These are phyloP conservation scores for Meteorus sp. DNA, from an alignment of 1,140 invertebrate species.

Conservation along the genomic window DNA sequence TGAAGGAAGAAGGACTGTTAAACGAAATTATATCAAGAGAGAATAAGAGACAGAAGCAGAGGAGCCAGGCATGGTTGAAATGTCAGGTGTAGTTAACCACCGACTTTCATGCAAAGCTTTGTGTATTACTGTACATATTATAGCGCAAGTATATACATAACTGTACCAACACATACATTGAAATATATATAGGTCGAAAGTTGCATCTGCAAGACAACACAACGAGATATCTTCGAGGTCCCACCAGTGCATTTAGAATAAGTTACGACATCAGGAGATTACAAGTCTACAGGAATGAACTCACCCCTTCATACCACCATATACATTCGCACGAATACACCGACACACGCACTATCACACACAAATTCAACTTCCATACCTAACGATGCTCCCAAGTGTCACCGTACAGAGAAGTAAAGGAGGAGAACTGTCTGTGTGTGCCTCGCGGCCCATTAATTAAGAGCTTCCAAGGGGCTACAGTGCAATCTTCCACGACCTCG, in stretches of 20 bases:
- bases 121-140: neutral
- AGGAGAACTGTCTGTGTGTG: slow-evolving; percentile 6
- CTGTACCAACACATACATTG: neutral
- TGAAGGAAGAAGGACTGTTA: too few species aligned
- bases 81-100: slow-evolving; percentile 31
- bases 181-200: slow-evolving; percentile 22
- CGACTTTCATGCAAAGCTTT: neutral
- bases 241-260: slow-evolving; percentile 59
- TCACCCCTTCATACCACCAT: slow-evolving; percentile 37
- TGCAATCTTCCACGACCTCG: slow-evolving; percentile 44
- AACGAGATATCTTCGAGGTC: slow-evolving; percentile 47
- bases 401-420: neutral
- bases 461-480: slow-evolving; percentile 51
- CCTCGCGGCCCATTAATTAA: slow-evolving; percentile 52
- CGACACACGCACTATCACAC: too few species aligned
- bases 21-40: too few species aligned
- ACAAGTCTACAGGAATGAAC: slow-evolving; percentile 57
- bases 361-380: too few species aligned
- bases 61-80: slow-evolving; percentile 5
- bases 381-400: slow-evolving; percentile 11
- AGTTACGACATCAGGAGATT: slow-evolving; percentile 58
- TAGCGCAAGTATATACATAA: neutral
- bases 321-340: neutral
- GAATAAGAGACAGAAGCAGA: too few species aligned
- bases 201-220: slow-evolving; percentile 27